phyloP scores from a whole-genome alignment of 2,113 vertebrate genomes.

The Ivindomyrus marchei region DNA sequence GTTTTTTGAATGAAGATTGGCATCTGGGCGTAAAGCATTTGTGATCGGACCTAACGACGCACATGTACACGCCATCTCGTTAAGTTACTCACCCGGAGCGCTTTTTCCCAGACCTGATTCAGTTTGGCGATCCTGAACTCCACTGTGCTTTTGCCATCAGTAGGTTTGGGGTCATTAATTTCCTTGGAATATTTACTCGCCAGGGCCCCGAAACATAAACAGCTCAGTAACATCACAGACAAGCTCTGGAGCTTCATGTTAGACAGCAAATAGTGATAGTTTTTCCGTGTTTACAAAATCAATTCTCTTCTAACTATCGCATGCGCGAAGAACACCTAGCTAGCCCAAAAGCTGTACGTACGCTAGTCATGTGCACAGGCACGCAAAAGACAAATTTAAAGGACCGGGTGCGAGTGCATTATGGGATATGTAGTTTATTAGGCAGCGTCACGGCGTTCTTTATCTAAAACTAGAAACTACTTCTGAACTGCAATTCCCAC shows the following conservation, averaged over 20 bases:
- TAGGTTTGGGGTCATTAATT: constrained; percentile 63
- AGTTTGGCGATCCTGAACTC: constrained; percentile 84
- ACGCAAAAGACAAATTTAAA: neutral
- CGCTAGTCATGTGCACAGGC: constrained; percentile 38
- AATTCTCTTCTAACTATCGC: neutral
- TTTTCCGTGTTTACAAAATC: neutral
- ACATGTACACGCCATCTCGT: neutral
- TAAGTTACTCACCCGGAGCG: constrained; percentile 68
- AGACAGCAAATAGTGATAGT: neutral
- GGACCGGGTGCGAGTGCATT: constrained; percentile 9
- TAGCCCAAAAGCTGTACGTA: neutral
- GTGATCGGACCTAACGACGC: too few relatives aligned
- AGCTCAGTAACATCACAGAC: constrained; percentile 28
- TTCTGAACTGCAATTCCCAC: constrained; percentile 40
- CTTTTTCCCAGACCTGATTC: constrained; percentile 91
- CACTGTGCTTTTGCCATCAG: constrained; percentile 43
- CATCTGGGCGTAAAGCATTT: too few relatives aligned
- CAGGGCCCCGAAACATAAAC: constrained; percentile 34
- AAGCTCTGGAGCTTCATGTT: constrained; percentile 42
- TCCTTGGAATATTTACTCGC: constrained; percentile 82
- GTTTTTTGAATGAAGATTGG: too few relatives aligned
- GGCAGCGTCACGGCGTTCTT: fast-evolving
- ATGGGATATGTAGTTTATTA: constrained; percentile 49
- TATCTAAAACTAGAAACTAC: fast-evolving
- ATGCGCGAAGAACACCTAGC: neutral